Base-by-base conservation (phyloP, 2,113 vertebrate genomes). In the Empidonax alnorum region DNA sequence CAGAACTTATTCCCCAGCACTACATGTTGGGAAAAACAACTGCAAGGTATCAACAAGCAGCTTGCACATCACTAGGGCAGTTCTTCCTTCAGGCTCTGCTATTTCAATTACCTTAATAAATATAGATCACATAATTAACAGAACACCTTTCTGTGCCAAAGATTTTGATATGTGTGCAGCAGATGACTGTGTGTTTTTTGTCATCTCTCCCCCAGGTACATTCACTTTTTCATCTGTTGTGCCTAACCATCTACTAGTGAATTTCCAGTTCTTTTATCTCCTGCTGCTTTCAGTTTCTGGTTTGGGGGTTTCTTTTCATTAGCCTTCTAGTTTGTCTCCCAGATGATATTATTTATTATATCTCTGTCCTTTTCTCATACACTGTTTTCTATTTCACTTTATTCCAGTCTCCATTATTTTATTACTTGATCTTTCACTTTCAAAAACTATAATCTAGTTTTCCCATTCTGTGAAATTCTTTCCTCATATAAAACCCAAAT, bases 401-500 rank as follows among this genome's bases (percentile, higher is more conserved):
- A 50, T 84, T 84, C 21, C 10, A 19, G 12, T 53, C 20, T 46
- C 6, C 7, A 24, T 28, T 91, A 35, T 71, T 85, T 85, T 61
- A 35, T 85, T 46, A 41, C 4, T 76, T 82, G 10, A 31, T 46
- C 24, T 90, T 85, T 79, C 20, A 62, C 77, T 85, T 79, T 14
- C 16, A 88, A 90, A 81, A 77, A 4, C 7, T 6, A 7, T 77
- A 67, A 46, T 37, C 5, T 33, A 9, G 2, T 35, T 91, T 68
- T 69, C 5, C 1, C 5, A 35, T 30, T 74, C 31, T 44, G 7
- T 84, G 10, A 77, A 84, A 67, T 63, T 71, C 37, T 81, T 89
- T 61, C 53, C 4, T 62, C 0, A 0, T 21, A n/a, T 22, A 44
- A 68, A 68, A 4, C 4, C 10, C 25, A 75, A 79, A 55, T 3